These are phyloP conservation scores for Hoplias malabaricus DNA, from an alignment of 2,113 vertebrate species.

Conservation along the genomic window DNA sequence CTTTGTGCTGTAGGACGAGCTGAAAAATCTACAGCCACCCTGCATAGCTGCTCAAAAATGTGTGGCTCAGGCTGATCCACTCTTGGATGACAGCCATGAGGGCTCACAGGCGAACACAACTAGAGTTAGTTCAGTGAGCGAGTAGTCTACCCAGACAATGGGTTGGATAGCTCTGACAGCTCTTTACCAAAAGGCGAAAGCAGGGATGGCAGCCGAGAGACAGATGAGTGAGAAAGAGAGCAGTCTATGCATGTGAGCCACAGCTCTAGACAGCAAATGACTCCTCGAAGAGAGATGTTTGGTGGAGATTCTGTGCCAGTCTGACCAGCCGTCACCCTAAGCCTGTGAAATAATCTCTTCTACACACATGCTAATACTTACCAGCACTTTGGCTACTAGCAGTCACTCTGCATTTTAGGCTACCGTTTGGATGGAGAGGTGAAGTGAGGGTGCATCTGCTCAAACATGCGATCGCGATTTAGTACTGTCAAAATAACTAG, in stretches of 20 bases:
- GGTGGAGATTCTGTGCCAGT: not conserved
- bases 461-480: too few species aligned
- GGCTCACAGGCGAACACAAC: not conserved
- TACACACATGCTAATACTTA: not conserved
- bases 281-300: not conserved
- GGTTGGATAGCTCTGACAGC: not conserved
- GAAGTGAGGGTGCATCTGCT: too few species aligned
- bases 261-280: not conserved
- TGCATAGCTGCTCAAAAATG: not conserved
- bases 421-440: not conserved
- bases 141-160: not conserved
- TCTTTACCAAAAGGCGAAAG: constrained; percentile 1
- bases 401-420: not conserved
- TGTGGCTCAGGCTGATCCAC: not conserved
- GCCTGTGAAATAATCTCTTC: not conserved
- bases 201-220: not conserved
- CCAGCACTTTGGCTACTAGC: not conserved
- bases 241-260: not conserved
- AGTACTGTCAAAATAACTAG: too few species aligned
- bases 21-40: not conserved
- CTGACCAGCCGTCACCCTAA: not conserved
- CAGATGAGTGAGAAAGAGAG: not conserved
- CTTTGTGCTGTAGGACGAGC: not conserved
- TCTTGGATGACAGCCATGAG: not conserved
- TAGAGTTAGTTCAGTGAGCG: not conserved